Conservation (phyloP, 92 coral and sea anemone species). For the Galaxea fascicularis region DNA sequence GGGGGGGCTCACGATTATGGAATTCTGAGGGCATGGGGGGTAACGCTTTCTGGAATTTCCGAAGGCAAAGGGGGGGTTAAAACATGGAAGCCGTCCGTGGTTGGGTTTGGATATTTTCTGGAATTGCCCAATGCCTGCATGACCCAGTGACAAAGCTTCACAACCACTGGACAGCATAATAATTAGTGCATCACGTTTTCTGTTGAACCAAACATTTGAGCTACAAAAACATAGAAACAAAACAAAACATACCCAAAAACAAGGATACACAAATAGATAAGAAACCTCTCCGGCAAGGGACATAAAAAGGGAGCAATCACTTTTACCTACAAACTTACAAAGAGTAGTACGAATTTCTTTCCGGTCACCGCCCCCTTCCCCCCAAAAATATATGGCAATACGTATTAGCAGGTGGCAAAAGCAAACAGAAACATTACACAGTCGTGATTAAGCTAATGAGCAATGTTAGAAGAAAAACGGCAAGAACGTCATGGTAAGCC, state of each 20-base stretch:
- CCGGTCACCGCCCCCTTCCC: background rate
- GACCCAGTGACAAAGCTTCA: background rate
- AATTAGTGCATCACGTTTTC: background rate
- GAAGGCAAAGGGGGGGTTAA: too few species aligned
- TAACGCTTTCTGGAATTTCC: too few species aligned
- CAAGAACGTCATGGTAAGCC: too few species aligned
- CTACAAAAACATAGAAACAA: background rate
- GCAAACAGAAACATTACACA: background rate
- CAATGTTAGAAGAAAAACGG: background rate
- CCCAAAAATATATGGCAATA: background rate
- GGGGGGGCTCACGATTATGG: too few species aligned
- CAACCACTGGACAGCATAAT: background rate
- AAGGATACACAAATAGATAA: background rate
- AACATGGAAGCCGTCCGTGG: too few species aligned
- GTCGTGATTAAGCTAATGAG: background rate
- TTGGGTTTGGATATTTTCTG: too few species aligned
- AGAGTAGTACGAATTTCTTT: background rate
- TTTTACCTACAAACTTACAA: background rate
- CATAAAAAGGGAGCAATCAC: background rate
- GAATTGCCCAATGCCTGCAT: background rate
- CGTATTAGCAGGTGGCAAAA: constrained; percentile 3
- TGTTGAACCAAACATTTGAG: background rate
- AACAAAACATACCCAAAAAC: constrained; percentile 4
- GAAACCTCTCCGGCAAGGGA: constrained; percentile 28
- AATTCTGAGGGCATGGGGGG: too few species aligned